phyloP scores from a whole-genome alignment of 2,113 vertebrate species.

The Phalacrocorax pelagicus region DNA sequence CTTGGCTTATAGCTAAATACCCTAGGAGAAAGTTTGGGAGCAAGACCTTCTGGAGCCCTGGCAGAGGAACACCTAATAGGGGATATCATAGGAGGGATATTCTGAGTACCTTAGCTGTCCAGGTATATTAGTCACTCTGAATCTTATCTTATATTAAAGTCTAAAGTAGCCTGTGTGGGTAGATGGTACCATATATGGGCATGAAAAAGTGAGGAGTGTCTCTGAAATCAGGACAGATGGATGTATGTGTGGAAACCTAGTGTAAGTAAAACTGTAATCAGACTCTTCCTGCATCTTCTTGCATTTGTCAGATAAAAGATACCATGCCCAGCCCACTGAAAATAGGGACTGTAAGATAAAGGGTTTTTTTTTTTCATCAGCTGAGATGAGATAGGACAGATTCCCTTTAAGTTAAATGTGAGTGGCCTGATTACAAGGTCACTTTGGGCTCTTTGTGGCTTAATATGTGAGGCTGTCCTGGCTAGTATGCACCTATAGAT shows the following conservation, averaged over 20 bases:
- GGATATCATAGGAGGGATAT: neutral
- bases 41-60: neutral
- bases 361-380: neutral
- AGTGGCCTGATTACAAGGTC: neutral
- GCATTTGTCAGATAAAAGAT: neutral
- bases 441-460: neutral
- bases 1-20: neutral
- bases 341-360: neutral
- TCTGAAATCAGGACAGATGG: neutral
- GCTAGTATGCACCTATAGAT: neutral
- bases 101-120: neutral
- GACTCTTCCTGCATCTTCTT: neutral
- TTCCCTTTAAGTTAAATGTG: neutral
- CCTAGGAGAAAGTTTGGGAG: neutral
- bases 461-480: neutral
- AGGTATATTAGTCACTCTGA: neutral
- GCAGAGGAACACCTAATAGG: fast-evolving
- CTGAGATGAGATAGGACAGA: neutral
- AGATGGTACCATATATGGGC: neutral
- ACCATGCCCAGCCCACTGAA: neutral
- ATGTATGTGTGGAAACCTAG: neutral
- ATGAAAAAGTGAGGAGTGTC: neutral
- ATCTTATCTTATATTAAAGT: neutral
- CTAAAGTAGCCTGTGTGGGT: neutral
- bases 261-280: neutral